phyloP scores from a whole-genome alignment of 2,888 invertebrate genomes.

The Chouioia cunea region DNA sequence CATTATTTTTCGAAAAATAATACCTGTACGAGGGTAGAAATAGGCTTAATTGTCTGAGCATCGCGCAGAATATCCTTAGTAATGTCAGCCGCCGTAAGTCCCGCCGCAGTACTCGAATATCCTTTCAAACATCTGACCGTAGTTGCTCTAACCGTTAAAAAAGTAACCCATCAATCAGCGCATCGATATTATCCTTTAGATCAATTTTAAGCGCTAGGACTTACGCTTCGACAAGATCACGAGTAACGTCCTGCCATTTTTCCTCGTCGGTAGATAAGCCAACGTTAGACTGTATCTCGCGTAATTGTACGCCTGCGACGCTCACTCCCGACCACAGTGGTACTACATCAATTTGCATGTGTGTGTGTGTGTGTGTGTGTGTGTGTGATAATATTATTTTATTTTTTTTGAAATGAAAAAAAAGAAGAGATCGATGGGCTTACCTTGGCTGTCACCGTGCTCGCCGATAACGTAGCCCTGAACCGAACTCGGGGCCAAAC shows the following conservation, averaged over 20 bases:
- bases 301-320: constrained; percentile 72
- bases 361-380: neutral
- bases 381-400: too few relatives aligned
- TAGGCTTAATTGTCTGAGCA: constrained; percentile 66
- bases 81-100: constrained; percentile 70
- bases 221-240: constrained; percentile 68
- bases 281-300: constrained; percentile 69
- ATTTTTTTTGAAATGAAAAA: too few relatives aligned
- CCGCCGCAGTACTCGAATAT: constrained; percentile 72
- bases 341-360: constrained; percentile 60
- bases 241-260: constrained; percentile 70
- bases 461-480: constrained; percentile 78
- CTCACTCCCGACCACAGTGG: constrained; percentile 74
- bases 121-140: constrained; percentile 72
- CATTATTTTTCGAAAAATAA: too few relatives aligned
- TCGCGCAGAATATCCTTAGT: constrained; percentile 68
- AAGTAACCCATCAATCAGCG: neutral
- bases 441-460: constrained; percentile 76
- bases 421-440: constrained; percentile 16
- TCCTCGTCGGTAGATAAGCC: constrained; percentile 70
- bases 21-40: constrained; percentile 70
- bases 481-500: constrained; percentile 71
- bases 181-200: neutral
- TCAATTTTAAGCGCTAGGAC: constrained; percentile 25
- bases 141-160: constrained; percentile 69